phyloP scores from a whole-genome alignment of 2,113 vertebrate genomes.

The Oncorhynchus keta region DNA sequence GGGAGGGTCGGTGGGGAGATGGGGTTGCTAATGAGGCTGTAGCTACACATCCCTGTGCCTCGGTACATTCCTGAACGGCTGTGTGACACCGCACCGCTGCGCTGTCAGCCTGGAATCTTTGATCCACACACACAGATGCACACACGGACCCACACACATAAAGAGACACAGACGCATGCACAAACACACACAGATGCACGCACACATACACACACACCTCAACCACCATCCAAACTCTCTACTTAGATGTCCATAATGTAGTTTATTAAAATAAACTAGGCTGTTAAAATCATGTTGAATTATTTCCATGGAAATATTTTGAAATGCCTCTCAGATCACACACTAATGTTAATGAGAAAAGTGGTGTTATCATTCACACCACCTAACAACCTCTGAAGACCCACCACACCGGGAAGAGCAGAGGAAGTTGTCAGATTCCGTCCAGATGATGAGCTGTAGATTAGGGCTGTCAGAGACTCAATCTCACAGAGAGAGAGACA shows the following conservation, averaged over 20 bases:
- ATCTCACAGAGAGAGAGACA: not conserved
- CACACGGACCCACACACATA: conserved; percentile 1
- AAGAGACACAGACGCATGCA: conserved; percentile 13
- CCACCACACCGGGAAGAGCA: not conserved
- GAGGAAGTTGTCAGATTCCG: too few relatives aligned
- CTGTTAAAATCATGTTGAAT: too few relatives aligned
- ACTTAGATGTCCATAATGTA: too few relatives aligned
- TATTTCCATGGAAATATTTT: too few relatives aligned
- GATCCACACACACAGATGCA: conserved; percentile 30
- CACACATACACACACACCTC: not conserved
- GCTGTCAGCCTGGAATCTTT: conserved; percentile 55
- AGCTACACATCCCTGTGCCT: conserved; percentile 69
- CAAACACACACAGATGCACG: not conserved
- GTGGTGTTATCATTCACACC: not conserved
- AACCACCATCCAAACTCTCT: too few relatives aligned
- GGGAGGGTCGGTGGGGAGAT: conserved; percentile 79
- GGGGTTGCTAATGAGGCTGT: conserved; percentile 79
- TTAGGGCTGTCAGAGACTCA: not conserved
- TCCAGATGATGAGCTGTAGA: not conserved
- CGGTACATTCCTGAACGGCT: conserved; percentile 69
- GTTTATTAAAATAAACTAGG: too few relatives aligned
- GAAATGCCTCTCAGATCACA: too few relatives aligned
- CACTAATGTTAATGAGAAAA: too few relatives aligned
- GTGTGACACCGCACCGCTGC: conserved; percentile 67
- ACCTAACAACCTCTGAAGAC: not conserved